Evolutionary conservation across 2,888 invertebrate species (phyloP).

Genomic region (Acronicta alni): DNA sequence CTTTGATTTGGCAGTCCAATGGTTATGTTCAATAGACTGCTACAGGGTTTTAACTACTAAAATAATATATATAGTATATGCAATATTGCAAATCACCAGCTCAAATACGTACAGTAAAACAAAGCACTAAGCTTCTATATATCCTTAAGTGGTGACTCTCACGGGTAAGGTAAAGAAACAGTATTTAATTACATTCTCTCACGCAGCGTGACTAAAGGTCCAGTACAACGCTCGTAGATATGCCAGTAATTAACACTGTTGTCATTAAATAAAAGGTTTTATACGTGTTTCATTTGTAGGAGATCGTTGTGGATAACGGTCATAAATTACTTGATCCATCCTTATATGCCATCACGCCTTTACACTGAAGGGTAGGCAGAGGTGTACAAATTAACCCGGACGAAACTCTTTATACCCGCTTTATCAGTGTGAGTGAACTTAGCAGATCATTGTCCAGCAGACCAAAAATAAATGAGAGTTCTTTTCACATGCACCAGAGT

Average conservation of each 20-base stretch:
- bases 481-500: too few relatives aligned
- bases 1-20: too few relatives aligned
- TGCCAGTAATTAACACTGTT: slow-evolving; percentile 20
- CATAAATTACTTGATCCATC: not conserved
- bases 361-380: too few relatives aligned
- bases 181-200: slow-evolving; percentile 19
- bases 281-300: not conserved
- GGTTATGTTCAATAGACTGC: too few relatives aligned
- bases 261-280: not conserved
- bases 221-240: slow-evolving; percentile 13
- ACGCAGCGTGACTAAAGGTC: slow-evolving; percentile 19
- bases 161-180: slow-evolving; percentile 5
- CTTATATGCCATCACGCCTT: not conserved
- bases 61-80: too few relatives aligned
- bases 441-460: too few relatives aligned
- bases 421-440: too few relatives aligned
- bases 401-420: too few relatives aligned
- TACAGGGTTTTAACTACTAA: too few relatives aligned
- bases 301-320: not conserved
- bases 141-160: not conserved
- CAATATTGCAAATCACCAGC: not conserved
- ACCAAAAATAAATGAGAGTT: too few relatives aligned
- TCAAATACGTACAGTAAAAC: not conserved
- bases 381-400: too few relatives aligned
- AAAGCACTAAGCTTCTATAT: not conserved